These are phyloP conservation scores for Paracanthobrama guichenoti DNA, from an alignment of 2,113 vertebrate species.

Conservation along the genomic window DNA sequence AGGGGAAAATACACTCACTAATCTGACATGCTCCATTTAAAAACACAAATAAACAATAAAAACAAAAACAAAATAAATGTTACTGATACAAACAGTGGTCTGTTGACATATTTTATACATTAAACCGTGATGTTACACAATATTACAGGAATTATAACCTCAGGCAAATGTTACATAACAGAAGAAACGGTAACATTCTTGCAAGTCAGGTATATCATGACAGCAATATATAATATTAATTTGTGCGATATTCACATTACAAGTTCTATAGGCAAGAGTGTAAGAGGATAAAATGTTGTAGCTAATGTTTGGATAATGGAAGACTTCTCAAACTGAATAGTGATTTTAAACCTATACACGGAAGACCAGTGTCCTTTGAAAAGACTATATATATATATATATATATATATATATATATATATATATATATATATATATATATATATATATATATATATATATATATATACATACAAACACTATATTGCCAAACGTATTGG, in stretches of 20 bases:
- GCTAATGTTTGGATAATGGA: constrained; percentile 35
- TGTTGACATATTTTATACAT: not conserved
- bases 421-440: not conserved
- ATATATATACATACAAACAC: no score
- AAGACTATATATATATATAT: not conserved
- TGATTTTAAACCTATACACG: not conserved
- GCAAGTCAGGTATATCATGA: constrained; percentile 5
- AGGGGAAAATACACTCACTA: not conserved
- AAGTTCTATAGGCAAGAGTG: not conserved
- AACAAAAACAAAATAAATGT: not conserved
- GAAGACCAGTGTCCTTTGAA: not conserved
- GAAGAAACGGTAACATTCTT: constrained; percentile 13
- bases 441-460: not conserved
- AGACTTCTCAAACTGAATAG: constrained; percentile 38
- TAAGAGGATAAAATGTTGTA: constrained; percentile 6
- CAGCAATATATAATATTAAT: constrained; percentile 14
- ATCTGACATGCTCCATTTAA: constrained; percentile 22
- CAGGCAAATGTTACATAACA: constrained; percentile 11
- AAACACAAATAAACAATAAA: constrained; percentile 18
- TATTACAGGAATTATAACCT: constrained; percentile 8
- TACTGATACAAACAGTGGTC: not conserved
- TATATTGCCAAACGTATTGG: no score
- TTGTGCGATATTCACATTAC: constrained; percentile 44
- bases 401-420: no score
- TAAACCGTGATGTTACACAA: not conserved